Evolutionary conservation across 2,888 invertebrate species (phyloP).

Genomic region (Yponomeuta cagnagella): DNA sequence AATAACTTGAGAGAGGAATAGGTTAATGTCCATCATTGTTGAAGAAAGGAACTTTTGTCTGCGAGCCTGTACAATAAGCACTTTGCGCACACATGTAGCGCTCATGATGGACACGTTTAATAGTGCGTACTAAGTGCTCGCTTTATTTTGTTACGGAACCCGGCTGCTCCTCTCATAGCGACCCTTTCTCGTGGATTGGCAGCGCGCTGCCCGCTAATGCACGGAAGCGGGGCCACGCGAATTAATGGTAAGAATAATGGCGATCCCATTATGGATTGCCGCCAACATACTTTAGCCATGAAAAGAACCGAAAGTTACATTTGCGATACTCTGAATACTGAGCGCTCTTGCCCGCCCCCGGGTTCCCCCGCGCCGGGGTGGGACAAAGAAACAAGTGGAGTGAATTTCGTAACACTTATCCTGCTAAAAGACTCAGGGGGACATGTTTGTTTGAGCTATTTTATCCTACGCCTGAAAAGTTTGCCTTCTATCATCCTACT

Average conservation of each 20-base stretch:
- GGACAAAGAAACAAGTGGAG: slow-evolving; percentile 40
- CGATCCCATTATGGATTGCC: slow-evolving; percentile 77
- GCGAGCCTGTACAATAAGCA: background rate
- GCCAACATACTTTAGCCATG: slow-evolving; percentile 77
- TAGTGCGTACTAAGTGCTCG: slow-evolving; percentile 14
- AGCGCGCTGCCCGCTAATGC: slow-evolving; percentile 69
- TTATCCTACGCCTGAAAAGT: background rate
- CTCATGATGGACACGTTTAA: slow-evolving; percentile 10
- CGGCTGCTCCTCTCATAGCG: slow-evolving; percentile 31
- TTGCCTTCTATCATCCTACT: background rate
- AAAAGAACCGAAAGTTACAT: slow-evolving; percentile 77
- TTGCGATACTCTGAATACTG: slow-evolving; percentile 76
- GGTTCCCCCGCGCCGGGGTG: slow-evolving; percentile 31
- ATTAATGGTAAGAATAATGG: slow-evolving; percentile 77
- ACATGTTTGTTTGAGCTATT: background rate
- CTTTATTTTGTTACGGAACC: slow-evolving; percentile 17
- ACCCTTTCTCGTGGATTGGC: slow-evolving; percentile 62
- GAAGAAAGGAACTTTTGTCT: background rate
- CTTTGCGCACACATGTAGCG: background rate
- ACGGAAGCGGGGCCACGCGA: slow-evolving; percentile 72
- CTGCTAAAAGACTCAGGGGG: background rate
- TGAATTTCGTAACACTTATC: background rate
- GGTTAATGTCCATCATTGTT: background rate
- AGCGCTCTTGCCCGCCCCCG: slow-evolving; percentile 49
- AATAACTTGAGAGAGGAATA: background rate